Conservation (phyloP, 2,888 invertebrate species). For the Leptogaster cylindrica region DNA sequence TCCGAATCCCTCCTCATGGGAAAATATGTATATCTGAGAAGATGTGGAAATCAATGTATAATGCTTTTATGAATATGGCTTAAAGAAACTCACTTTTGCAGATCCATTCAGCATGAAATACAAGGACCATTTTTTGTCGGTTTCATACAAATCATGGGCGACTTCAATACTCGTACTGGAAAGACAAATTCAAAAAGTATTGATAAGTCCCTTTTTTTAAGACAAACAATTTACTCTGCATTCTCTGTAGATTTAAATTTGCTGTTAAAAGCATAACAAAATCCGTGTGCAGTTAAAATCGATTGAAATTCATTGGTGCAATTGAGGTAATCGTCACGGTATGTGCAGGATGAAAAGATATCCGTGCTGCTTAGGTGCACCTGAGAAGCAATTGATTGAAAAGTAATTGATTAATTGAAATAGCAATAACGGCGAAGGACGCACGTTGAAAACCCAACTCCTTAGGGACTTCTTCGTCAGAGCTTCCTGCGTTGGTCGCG, state of each 20-base stretch:
- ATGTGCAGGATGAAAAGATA: slow-evolving; percentile 69
- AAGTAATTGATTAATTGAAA: slow-evolving; percentile 49
- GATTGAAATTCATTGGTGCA: slow-evolving; percentile 73
- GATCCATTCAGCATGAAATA: slow-evolving; percentile 57
- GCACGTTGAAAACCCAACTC: slow-evolving; percentile 55
- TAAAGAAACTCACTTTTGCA: slow-evolving; percentile 51
- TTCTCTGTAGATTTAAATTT: slow-evolving; percentile 56
- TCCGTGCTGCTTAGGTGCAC: slow-evolving; percentile 65
- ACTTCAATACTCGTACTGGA: slow-evolving; percentile 52
- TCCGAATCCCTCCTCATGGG: slow-evolving; percentile 74
- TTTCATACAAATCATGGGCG: slow-evolving; percentile 60
- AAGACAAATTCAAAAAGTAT: background rate
- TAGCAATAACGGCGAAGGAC: slow-evolving; percentile 42
- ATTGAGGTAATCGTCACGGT: slow-evolving; percentile 70
- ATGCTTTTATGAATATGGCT: background rate
- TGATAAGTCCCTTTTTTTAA: background rate
- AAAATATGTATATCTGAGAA: slow-evolving; percentile 65
- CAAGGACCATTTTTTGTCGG: slow-evolving; percentile 62
- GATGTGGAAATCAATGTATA: background rate
- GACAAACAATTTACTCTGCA: slow-evolving; percentile 54
- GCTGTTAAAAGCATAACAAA: slow-evolving; percentile 75
- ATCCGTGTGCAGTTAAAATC: slow-evolving; percentile 77
- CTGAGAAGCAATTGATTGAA: slow-evolving; percentile 47
- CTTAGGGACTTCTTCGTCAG: slow-evolving; percentile 51
- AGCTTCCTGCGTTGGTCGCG: slow-evolving; percentile 25